phyloP scores from a whole-genome alignment of 2,888 invertebrate genomes.

The Caenorhabditis sulstoni region DNA sequence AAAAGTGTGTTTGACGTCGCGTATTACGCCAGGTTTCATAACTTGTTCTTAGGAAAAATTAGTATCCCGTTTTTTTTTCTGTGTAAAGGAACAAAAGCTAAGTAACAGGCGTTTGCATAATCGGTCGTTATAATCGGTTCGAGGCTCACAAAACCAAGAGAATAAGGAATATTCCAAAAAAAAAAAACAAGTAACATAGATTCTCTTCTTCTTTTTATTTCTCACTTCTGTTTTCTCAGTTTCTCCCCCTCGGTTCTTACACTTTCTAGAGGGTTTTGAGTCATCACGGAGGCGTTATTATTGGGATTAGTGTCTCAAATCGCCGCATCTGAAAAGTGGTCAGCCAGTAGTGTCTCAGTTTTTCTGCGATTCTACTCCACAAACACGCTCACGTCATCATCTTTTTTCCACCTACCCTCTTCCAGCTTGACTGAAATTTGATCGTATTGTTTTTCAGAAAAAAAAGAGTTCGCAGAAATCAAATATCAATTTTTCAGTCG shows the following conservation, averaged over 20 bases:
- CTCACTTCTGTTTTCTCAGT: not conserved
- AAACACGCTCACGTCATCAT: constrained; percentile 4
- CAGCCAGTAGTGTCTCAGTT: not conserved
- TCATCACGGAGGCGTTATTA: not conserved
- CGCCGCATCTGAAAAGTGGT: not conserved
- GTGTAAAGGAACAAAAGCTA: too few relatives aligned
- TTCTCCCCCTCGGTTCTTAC: not conserved
- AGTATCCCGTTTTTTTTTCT: too few relatives aligned
- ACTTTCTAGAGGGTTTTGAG: not conserved
- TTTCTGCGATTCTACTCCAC: not conserved
- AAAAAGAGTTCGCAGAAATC: not conserved
- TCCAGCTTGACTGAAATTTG: constrained; percentile 19
- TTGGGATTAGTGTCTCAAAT: not conserved
- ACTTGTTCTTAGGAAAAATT: not conserved
- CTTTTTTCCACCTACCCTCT: not conserved
- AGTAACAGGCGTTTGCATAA: too few relatives aligned
- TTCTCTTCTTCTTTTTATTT: too few relatives aligned
- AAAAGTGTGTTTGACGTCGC: constrained; percentile 22
- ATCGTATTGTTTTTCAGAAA: constrained; percentile 14
- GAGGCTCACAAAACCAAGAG: too few relatives aligned
- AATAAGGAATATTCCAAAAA: too few relatives aligned
- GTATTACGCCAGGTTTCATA: not conserved
- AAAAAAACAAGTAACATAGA: too few relatives aligned
- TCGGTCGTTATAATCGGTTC: too few relatives aligned
- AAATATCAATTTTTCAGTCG: too few relatives aligned